These are phyloP conservation scores for Nomada ferruginata DNA, from an alignment of 2,888 invertebrate genomes.

Conservation along the genomic window DNA sequence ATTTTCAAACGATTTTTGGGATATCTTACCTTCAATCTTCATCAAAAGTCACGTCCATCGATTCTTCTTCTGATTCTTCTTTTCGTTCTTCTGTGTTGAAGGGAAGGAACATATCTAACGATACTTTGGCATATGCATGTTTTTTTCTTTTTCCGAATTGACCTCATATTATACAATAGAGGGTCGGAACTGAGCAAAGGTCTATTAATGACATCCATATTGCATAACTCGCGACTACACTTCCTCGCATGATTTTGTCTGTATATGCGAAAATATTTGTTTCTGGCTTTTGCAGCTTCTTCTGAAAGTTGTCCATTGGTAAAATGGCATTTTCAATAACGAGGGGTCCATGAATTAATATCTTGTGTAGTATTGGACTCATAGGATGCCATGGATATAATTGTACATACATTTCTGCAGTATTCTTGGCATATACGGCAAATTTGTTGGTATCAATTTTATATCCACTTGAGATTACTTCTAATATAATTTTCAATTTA, in stretches of 20 bases:
- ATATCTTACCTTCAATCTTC: no score
- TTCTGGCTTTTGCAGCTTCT: conserved; percentile 4
- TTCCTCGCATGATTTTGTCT: neutral
- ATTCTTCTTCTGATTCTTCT: no score
- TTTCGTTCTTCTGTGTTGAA: no score
- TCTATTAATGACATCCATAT: neutral
- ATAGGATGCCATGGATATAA: neutral
- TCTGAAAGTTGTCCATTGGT: neutral
- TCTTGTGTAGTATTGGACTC: neutral
- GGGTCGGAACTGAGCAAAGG: neutral
- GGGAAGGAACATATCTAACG: no score
- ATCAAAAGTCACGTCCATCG: no score
- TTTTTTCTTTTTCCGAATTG: no score
- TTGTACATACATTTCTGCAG: neutral
- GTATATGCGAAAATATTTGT: conserved; percentile 5
- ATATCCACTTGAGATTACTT: conserved; percentile 17
- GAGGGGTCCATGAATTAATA: neutral
- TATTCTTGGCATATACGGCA: conserved; percentile 11
- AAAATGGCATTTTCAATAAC: neutral
- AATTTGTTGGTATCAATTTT: conserved; percentile 12
- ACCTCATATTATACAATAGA: no score
- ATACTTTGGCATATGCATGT: no score
- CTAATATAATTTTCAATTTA: conserved; percentile 17
- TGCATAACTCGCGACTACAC: neutral
- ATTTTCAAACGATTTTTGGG: no score